phyloP scores from a whole-genome alignment of 92 coral and sea anemone genomes.

The Blastomussa wellsi region DNA sequence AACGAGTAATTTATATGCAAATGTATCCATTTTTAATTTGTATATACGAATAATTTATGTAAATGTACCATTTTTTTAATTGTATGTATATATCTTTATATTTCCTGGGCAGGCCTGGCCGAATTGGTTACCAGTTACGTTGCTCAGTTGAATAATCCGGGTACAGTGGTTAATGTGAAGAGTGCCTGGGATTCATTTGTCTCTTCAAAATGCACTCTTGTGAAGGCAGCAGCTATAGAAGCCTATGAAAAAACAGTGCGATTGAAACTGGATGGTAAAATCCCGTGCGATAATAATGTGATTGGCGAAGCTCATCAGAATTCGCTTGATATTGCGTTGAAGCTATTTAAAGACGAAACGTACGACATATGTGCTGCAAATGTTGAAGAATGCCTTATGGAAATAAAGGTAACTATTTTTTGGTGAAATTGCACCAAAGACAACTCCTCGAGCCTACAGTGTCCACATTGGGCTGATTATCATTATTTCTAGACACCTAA shows the following conservation, averaged over 20 bases:
- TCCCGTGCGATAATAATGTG: constrained; percentile 33
- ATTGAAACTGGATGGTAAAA: not conserved
- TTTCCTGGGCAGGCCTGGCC: constrained; percentile 34
- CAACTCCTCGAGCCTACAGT: no score
- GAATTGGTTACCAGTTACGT: constrained; percentile 56
- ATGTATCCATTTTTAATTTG: no score
- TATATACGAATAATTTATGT: no score
- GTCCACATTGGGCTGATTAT: no score
- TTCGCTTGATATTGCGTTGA: constrained; percentile 24
- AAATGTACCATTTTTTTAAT: no score
- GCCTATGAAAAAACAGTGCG: constrained; percentile 26
- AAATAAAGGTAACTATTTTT: constrained; percentile 34
- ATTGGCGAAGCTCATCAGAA: constrained; percentile 32
- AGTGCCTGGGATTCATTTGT: constrained; percentile 59
- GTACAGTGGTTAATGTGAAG: constrained; percentile 59
- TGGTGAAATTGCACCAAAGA: no score
- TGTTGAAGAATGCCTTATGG: constrained; percentile 34
- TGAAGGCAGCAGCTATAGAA: constrained; percentile 18
- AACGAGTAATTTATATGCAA: no score
- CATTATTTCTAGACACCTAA: no score
- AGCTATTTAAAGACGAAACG: constrained; percentile 35
- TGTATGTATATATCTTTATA: not conserved
- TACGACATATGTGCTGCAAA: constrained; percentile 28
- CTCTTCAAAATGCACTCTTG: constrained; percentile 28
- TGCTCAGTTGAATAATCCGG: constrained; percentile 57